phyloP scores from a whole-genome alignment of 2,888 invertebrate genomes.

The Spodoptera exigua region DNA sequence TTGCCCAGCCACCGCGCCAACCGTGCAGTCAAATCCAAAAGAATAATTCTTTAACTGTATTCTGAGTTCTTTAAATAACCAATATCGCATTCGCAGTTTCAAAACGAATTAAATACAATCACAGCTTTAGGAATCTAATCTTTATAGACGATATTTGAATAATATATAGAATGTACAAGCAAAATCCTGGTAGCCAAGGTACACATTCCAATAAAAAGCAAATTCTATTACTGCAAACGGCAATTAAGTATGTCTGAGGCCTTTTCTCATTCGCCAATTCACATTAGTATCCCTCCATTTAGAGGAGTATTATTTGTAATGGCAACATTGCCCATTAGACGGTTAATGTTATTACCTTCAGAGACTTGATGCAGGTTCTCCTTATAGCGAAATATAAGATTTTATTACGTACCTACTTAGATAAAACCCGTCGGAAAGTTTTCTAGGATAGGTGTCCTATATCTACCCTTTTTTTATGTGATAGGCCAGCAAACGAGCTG shows the following conservation, averaged over 20 bases:
- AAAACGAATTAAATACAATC: conserved; percentile 35
- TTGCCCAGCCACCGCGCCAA: no score
- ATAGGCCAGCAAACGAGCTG: no score
- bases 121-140: conserved; percentile 12
- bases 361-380: neutral
- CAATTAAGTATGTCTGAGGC: conserved; percentile 38
- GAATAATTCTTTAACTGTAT: no score
- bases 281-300: conserved; percentile 14
- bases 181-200: conserved; percentile 22
- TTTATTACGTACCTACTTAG: neutral
- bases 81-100: conserved; percentile 13
- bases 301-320: conserved; percentile 54
- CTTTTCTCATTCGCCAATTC: conserved; percentile 21
- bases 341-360: conserved; percentile 41
- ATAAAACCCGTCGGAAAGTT: neutral
- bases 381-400: conserved; percentile 1
- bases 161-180: conserved; percentile 29
- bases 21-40: no score
- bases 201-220: conserved; percentile 38
- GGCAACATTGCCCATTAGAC: conserved; percentile 43
- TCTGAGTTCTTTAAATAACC: conserved; percentile 4
- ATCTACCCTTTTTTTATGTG: no score
- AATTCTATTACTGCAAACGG: conserved; percentile 39
- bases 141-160: conserved; percentile 17
- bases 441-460: no score